These are phyloP conservation scores for Drymonia ruficornis DNA, from an alignment of 2,888 invertebrate genomes.

Conservation along the genomic window DNA sequence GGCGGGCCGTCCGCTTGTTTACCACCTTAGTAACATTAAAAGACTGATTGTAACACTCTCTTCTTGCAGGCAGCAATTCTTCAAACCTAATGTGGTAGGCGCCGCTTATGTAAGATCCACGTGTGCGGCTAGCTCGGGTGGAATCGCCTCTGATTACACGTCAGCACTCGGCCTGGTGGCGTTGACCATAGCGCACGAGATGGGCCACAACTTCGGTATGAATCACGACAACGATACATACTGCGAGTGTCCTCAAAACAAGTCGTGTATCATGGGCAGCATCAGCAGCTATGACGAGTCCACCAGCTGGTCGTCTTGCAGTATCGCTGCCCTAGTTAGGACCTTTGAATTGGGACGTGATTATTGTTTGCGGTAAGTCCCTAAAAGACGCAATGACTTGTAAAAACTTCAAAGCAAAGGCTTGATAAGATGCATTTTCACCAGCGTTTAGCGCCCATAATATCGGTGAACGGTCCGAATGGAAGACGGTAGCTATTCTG, in stretches of 20 bases:
- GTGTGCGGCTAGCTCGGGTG: conserved; percentile 91
- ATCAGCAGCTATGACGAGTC: conserved; percentile 91
- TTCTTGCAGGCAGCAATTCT: conserved; percentile 91
- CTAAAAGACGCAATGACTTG: neutral
- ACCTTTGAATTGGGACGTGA: conserved; percentile 98
- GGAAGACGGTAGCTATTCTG: no score
- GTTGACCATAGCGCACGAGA: conserved; percentile 20
- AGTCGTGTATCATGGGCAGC: conserved; percentile 98
- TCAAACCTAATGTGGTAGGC: conserved; percentile 97
- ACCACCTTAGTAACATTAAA: no score
- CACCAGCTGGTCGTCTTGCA: conserved; percentile 97
- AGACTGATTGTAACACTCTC: no score
- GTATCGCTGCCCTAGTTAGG: conserved; percentile 92
- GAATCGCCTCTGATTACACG: conserved; percentile 8
- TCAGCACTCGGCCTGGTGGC: conserved; percentile 8
- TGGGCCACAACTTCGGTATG: conserved; percentile 26
- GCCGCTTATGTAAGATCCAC: conserved; percentile 98
- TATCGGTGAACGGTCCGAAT: no score
- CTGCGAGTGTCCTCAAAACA: conserved; percentile 91
- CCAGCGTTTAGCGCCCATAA: no score
- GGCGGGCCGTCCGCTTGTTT: no score
- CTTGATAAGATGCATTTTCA: no score
- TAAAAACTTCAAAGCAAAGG: no score
- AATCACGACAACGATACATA: conserved; percentile 69
- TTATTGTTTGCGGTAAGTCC: conserved; percentile 88